Percentiles rank a stretch among this genome's conserved stretches.
Evolutionary conservation across 2,888 invertebrate species (phyloP).

Genomic region (Rhagium mordax): DNA sequence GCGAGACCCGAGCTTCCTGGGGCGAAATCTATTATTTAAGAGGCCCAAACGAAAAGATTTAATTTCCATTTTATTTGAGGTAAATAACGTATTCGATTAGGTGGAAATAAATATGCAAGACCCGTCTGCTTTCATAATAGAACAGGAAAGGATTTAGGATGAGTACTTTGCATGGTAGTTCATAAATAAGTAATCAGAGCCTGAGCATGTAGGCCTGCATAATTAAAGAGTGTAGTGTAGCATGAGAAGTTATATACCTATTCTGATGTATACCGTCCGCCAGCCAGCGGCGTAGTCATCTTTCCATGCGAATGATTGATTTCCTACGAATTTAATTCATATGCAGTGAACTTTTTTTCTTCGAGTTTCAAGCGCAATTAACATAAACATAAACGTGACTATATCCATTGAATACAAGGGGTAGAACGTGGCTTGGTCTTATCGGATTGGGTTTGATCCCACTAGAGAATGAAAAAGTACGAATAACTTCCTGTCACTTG

Average conservation of each 20-base stretch:
- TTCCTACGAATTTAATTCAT: too few relatives aligned
- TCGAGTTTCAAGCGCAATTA: too few relatives aligned
- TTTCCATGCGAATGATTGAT: not conserved
- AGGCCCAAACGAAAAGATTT: slow-evolving; percentile 19
- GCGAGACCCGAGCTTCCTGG: not conserved
- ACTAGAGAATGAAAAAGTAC: too few relatives aligned
- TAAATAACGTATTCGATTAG: slow-evolving; percentile 40
- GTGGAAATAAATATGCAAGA: slow-evolving; percentile 48
- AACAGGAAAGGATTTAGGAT: slow-evolving; percentile 53
- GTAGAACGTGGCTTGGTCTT: too few relatives aligned
- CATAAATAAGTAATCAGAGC: slow-evolving; percentile 58
- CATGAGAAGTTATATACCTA: slow-evolving; percentile 36
- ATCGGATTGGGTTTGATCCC: too few relatives aligned
- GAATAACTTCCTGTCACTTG: too few relatives aligned
- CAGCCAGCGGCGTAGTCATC: not conserved
- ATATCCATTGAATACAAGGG: too few relatives aligned
- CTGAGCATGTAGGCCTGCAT: slow-evolving; percentile 57
- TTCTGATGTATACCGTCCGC: not conserved
- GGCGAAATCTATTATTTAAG: slow-evolving; percentile 19
- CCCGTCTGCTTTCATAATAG: slow-evolving; percentile 49
- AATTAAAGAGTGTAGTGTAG: slow-evolving; percentile 54
- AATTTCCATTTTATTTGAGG: slow-evolving; percentile 29
- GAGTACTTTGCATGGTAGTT: slow-evolving; percentile 54
- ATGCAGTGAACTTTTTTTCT: too few relatives aligned
- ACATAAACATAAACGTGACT: too few relatives aligned